Conservation (phyloP, 2,113 vertebrate genomes). For the Fregetta grallaria region DNA sequence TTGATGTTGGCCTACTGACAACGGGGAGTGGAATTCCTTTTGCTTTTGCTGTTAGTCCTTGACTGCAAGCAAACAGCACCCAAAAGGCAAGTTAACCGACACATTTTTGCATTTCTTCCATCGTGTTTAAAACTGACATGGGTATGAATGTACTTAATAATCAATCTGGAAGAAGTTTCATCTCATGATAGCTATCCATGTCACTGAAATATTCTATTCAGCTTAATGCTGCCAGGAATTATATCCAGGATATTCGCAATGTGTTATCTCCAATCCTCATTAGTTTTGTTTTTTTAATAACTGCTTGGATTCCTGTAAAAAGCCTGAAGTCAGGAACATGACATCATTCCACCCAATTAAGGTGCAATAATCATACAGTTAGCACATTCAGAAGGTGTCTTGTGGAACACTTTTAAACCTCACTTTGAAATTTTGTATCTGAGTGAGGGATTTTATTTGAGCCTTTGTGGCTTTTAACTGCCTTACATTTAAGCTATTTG, state of each 20-base stretch:
- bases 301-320: neutral
- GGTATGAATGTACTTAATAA: neutral
- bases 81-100: neutral
- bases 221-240: neutral
- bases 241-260: neutral
- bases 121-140: neutral
- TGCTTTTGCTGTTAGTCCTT: neutral
- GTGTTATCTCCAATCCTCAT: neutral
- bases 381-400: neutral
- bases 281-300: neutral
- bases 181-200: neutral
- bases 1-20: neutral
- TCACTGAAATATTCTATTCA: neutral
- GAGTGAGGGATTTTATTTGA: neutral
- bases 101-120: constrained; percentile 8
- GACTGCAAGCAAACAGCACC: neutral
- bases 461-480: neutral
- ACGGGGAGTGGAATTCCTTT: neutral
- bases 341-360: neutral
- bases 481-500: neutral
- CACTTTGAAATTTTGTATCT: neutral
- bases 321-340: neutral
- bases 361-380: neutral
- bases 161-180: neutral
- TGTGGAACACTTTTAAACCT: neutral